These are phyloP conservation scores for Terebella lapidaria DNA, from an alignment of 2,888 invertebrate species.

Conservation along the genomic window DNA sequence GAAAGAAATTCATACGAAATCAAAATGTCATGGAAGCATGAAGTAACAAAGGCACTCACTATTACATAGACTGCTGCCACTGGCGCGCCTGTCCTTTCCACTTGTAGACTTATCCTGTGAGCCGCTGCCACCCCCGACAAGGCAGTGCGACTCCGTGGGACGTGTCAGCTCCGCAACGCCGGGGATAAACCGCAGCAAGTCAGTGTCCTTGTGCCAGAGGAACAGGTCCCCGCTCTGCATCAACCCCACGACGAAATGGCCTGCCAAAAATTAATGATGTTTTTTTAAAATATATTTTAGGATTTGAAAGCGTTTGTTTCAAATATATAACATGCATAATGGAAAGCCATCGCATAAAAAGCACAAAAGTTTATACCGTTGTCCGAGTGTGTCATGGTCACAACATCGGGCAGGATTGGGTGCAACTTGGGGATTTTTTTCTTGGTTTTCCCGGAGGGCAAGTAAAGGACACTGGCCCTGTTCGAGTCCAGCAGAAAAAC, in stretches of 20 bases:
- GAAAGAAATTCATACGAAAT: no score
- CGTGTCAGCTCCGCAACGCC: conserved; percentile 28
- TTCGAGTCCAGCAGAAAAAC: conserved; percentile 36
- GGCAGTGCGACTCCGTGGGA: background rate
- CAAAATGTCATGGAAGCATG: no score
- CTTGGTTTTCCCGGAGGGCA: conserved; percentile 49
- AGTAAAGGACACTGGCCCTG: conserved; percentile 43
- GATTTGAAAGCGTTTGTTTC: no score
- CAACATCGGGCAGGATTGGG: conserved; percentile 31
- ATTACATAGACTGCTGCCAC: no score
- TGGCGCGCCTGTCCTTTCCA: no score
- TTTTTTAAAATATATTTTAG: no score
- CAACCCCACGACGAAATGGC: conserved; percentile 39
- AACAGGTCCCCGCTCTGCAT: conserved; percentile 41
- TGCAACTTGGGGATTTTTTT: conserved; percentile 39
- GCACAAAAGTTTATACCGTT: no score
- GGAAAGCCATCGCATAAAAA: no score
- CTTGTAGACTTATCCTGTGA: no score
- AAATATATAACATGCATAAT: no score
- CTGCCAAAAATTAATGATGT: conserved; percentile 25
- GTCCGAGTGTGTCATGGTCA: conserved; percentile 29
- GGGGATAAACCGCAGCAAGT: conserved; percentile 37
- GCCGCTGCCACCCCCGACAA: no score
- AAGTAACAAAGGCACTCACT: no score
- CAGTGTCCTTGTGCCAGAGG: conserved; percentile 47